Evolutionary conservation across 2,797 vertebrate genomes (phyloP).

Genomic region (Masticophis lateralis): DNA sequence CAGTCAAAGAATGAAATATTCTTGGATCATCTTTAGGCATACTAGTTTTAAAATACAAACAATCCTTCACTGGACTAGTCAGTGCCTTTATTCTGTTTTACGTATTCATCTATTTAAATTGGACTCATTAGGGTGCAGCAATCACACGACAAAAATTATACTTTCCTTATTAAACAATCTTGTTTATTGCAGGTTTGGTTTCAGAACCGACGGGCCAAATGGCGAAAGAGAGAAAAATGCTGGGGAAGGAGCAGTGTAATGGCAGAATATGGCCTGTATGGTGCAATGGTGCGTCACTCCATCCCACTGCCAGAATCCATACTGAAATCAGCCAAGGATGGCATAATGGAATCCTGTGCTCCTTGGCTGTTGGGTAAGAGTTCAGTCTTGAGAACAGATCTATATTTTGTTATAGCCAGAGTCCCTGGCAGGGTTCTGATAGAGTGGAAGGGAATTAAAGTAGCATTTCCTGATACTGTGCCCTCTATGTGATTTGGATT

Average conservation of each 20-base stretch:
- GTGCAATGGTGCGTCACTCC: constrained; percentile 98
- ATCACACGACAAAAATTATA: neutral
- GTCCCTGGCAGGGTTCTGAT: neutral
- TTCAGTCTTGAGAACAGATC: constrained; percentile 16
- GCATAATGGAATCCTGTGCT: constrained; percentile 98
- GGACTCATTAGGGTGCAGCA: neutral
- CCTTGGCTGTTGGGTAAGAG: constrained; percentile 95
- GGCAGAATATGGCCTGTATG: constrained; percentile 96
- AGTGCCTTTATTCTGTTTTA: neutral
- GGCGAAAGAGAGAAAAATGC: constrained; percentile 98
- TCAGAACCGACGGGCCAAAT: constrained; percentile 97
- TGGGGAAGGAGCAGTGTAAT: constrained; percentile 99
- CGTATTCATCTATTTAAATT: neutral
- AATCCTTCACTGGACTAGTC: neutral
- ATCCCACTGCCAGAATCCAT: constrained; percentile 98
- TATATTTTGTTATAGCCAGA: neutral
- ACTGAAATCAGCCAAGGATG: constrained; percentile 98
- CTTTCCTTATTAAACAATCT: rapidly evolving
- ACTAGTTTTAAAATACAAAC: neutral
- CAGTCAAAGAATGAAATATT: neutral
- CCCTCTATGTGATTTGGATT: neutral
- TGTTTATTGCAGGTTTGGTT: constrained; percentile 90
- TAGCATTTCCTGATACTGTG: neutral
- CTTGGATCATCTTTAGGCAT: neutral
- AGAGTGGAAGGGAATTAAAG: neutral